phyloP scores from a whole-genome alignment of 2,888 invertebrate genomes.

The Ephialtes manifestator region DNA sequence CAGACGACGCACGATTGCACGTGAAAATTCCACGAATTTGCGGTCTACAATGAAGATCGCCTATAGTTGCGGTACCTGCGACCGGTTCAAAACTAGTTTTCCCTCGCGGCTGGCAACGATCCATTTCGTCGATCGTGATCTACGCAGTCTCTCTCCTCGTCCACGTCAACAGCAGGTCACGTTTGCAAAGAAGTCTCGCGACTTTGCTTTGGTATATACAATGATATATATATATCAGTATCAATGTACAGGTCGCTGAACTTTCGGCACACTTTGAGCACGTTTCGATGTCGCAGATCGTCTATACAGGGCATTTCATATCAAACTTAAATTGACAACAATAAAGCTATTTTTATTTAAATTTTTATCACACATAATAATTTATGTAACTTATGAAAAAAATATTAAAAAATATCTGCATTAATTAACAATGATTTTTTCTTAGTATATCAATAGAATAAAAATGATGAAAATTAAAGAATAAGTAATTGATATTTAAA shows the following conservation, averaged over 20 bases:
- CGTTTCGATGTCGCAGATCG: constrained; percentile 11
- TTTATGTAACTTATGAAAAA: too few species aligned
- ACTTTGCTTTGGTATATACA: constrained; percentile 16
- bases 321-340: not conserved
- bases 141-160: constrained; percentile 6
- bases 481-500: too few species aligned
- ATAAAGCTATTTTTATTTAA: too few species aligned
- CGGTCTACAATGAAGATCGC: constrained; percentile 17
- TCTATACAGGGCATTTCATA: not conserved
- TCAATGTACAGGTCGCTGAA: constrained; percentile 61
- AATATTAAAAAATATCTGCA: too few species aligned
- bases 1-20: not conserved
- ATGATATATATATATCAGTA: constrained; percentile 28
- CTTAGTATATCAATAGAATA: too few species aligned
- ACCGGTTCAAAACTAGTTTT: constrained; percentile 38
- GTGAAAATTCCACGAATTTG: constrained; percentile 34
- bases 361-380: too few species aligned
- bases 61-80: constrained; percentile 5
- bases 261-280: constrained; percentile 68
- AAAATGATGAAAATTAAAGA: too few species aligned
- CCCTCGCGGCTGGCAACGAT: constrained; percentile 4
- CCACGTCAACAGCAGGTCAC: constrained; percentile 38
- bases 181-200: not conserved
- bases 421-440: too few species aligned
- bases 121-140: constrained; percentile 3